phyloP scores from a whole-genome alignment of 2,888 invertebrate genomes.

The Dinocampus coccinellae region DNA sequence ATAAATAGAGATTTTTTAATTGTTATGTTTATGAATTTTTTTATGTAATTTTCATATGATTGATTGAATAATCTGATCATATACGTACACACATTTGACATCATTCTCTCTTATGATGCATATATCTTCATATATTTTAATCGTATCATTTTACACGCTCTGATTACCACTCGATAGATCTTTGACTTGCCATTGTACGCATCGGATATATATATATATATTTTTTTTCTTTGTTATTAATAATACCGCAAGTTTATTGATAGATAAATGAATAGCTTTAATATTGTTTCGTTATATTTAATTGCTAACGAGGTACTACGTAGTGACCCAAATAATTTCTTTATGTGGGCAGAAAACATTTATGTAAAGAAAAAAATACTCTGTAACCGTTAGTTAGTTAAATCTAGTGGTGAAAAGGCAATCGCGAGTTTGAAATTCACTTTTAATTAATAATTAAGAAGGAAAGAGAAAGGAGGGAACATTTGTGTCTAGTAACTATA shows the following conservation, averaged over 20 bases:
- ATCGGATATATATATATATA: too few species aligned
- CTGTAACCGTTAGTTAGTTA: neutral
- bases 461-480: constrained; percentile 45
- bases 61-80: neutral
- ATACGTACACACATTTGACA: neutral
- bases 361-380: neutral
- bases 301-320: neutral
- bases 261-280: neutral
- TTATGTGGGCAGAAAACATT: neutral
- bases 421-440: constrained; percentile 44
- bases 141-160: constrained; percentile 3
- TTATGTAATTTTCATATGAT: neutral
- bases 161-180: neutral
- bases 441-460: constrained; percentile 48
- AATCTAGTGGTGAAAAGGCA: constrained; percentile 37
- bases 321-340: neutral
- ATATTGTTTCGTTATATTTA: neutral
- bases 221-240: neutral
- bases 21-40: neutral
- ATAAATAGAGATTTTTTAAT: too few species aligned
- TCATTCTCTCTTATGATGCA: neutral
- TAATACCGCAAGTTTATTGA: neutral
- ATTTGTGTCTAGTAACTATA: neutral
- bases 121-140: neutral
- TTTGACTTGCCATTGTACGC: neutral